These are phyloP conservation scores for Bhutanitis thaidina DNA, from an alignment of 2,888 invertebrate species.

Conservation along the genomic window DNA sequence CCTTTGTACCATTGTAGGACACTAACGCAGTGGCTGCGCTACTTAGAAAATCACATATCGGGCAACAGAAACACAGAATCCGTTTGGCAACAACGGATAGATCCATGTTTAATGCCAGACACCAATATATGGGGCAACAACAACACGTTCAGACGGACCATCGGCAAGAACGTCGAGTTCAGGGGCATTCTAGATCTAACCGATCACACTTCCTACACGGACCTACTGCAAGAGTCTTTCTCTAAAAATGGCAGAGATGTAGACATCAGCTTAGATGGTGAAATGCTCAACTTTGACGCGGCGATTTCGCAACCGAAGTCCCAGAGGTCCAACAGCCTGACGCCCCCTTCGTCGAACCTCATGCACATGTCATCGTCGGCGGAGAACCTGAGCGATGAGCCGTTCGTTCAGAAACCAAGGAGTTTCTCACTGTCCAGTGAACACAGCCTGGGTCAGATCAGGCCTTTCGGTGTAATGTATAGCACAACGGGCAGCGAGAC, in stretches of 20 bases:
- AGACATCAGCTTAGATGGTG: conserved; percentile 62
- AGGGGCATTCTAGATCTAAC: conserved; percentile 54
- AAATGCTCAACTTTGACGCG: conserved; percentile 61
- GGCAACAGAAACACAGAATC: conserved; percentile 57
- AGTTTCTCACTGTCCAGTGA: conserved; percentile 93
- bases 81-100: conserved; percentile 61
- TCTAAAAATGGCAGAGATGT: conserved; percentile 83
- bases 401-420: conserved; percentile 85
- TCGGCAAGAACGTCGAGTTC: conserved; percentile 76
- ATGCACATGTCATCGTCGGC: conserved; percentile 78
- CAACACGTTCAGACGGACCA: conserved; percentile 66
- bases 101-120: conserved; percentile 49
- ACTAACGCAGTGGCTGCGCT: conserved; percentile 90
- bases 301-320: conserved; percentile 75
- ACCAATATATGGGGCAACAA: conserved; percentile 67
- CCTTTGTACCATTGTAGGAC: conserved; percentile 62
- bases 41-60: conserved; percentile 86
- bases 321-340: conserved; percentile 86
- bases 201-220: conserved; percentile 49
- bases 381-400: conserved; percentile 81
- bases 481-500: conserved; percentile 89
- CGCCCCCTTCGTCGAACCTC: conserved; percentile 82
- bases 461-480: conserved; percentile 64
- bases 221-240: conserved; percentile 80
- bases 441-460: conserved; percentile 75